Conservation (phyloP, 92 coral and sea anemone species). For the Virgularia gustaviana region DNA sequence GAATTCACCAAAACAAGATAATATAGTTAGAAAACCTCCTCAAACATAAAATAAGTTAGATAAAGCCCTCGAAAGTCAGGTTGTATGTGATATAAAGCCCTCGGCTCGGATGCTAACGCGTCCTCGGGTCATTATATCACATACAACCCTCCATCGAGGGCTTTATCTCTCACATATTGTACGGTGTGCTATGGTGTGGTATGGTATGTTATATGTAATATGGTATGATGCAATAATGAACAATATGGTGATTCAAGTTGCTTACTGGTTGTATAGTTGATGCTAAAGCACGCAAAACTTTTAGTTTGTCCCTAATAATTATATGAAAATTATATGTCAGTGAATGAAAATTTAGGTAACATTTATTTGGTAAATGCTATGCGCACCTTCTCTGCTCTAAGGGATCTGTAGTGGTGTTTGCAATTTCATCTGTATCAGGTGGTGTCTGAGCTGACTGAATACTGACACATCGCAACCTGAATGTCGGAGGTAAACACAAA, state of each 20-base stretch:
- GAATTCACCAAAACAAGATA: conserved; percentile 14
- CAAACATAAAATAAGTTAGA: too few relatives aligned
- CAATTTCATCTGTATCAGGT: not conserved
- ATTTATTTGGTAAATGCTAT: too few relatives aligned
- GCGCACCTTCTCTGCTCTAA: too few relatives aligned
- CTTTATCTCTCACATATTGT: too few relatives aligned
- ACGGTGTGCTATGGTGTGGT: too few relatives aligned
- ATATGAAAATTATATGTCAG: not conserved
- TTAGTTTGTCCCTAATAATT: conserved; percentile 68
- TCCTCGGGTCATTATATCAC: too few relatives aligned
- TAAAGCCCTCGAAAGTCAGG: too few relatives aligned
- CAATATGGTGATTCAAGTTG: not conserved
- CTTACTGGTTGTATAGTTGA: conserved; percentile 85
- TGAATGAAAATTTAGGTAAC: not conserved
- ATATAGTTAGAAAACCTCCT: too few relatives aligned
- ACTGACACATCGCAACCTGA: not conserved
- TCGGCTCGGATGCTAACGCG: too few relatives aligned
- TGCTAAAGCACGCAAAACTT: conserved; percentile 80
- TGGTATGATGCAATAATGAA: not conserved
- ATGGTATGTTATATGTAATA: too few relatives aligned
- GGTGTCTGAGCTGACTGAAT: conserved; percentile 12
- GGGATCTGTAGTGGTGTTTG: not conserved
- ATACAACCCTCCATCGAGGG: too few relatives aligned
- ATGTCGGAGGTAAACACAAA: not conserved
- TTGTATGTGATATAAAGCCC: too few relatives aligned